Evolutionary conservation across 1,140 invertebrate genomes (phyloP), one percentile per base, ranked within the genome.

Genomic region (Zaprionus gabonicus): DNA sequence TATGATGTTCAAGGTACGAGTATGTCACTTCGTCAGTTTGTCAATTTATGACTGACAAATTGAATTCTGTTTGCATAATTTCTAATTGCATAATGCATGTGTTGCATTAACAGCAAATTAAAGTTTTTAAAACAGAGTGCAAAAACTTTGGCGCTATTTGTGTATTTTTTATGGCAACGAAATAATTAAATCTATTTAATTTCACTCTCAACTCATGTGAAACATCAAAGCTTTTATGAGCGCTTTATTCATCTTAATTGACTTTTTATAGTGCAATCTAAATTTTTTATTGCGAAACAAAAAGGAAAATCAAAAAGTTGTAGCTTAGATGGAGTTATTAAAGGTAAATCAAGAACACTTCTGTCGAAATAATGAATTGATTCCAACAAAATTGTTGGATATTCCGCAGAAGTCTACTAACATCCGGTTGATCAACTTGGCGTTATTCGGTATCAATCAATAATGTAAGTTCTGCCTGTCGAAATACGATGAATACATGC

Each of bases 381-480:
- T 51, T 51, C 46, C 46, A 25, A 7, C 7, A 13, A 51, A 51
- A 12, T 49, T 49, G 2, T 12, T 12, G 46, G 17, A 3, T 7
- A 12, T 20, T 10, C n/a, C 3, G 1, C 13, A 51, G 20, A 51
- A 25, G 7, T 49, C 20, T 51, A 2, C 1, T 12, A 25, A 25
- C 46, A 25, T 51, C 46, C 46, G 46, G 46, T 51, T 13, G 46
- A 25, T 51, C 46, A 51, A 51, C 46, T 51, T 10, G 2, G 1
- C 12, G 9, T 51, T 12, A 51, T 51, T 17, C 20, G 20, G 60
- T 36, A 80, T 83, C 81, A 83, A 83, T 83, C 81, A 83, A 84
- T 83, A 67, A 62, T 44, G 51, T 57, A 41, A 44, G 51, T 34
- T 34, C 55, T 49, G 66, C 36, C 41, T 62, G 28, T 53, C 44